Evolutionary conservation across 53 echinoderm and acorn worm species (phyloP).

Genomic region (Patiria pectinifera): DNA sequence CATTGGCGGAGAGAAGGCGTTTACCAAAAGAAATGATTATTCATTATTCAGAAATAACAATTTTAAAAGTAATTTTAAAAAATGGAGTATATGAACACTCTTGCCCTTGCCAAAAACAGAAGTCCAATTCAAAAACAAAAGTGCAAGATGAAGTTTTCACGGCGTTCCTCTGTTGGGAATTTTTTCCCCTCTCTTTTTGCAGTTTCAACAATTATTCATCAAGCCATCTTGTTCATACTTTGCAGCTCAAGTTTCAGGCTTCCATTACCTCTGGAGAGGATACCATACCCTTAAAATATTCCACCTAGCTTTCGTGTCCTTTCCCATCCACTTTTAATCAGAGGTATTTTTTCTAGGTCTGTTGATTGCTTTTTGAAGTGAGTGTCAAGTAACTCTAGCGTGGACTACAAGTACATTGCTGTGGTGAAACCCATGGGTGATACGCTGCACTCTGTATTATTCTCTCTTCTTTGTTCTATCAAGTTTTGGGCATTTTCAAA

Average conservation of each 20-base stretch:
- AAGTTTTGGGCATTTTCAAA: not conserved
- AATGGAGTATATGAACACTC: not conserved
- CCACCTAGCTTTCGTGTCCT: not conserved
- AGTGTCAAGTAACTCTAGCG: not conserved
- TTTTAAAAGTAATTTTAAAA: not conserved
- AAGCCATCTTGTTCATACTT: not conserved
- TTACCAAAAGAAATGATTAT: no score
- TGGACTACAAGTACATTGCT: not conserved
- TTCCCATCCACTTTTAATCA: not conserved
- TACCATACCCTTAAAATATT: constrained; percentile 17
- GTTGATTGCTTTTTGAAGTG: constrained; percentile 16
- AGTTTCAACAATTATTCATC: constrained; percentile 7
- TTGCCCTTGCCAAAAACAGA: not conserved
- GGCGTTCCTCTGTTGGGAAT: not conserved
- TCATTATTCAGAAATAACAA: no score
- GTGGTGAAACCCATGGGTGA: not conserved
- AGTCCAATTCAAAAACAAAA: not conserved
- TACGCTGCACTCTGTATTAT: not conserved
- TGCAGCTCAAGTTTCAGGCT: constrained; percentile 39
- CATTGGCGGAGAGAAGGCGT: no score
- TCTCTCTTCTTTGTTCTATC: not conserved
- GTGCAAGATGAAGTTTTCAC: not conserved
- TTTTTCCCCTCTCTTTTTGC: not conserved
- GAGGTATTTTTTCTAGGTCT: not conserved
- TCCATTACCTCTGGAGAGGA: not conserved